Percentiles rank a stretch among this genome's conserved stretches.
Conservation (phyloP, 2,113 vertebrate species). For the Varanus komodoensis region DNA sequence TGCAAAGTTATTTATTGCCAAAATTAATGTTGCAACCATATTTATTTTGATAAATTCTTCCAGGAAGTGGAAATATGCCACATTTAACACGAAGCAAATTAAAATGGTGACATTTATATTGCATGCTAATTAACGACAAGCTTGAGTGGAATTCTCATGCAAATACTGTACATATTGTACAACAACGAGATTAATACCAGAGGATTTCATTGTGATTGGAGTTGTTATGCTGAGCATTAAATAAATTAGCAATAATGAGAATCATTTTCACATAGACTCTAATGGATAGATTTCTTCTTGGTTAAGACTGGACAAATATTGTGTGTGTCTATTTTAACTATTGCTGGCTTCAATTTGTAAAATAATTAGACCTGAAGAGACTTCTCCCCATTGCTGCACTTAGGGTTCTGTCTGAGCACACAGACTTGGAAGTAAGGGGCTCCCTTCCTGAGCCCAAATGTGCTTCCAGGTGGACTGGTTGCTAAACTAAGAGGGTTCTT, state of each 20-base stretch:
- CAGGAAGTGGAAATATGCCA: constrained; percentile 51
- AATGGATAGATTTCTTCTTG: constrained; percentile 63
- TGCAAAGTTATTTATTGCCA: constrained; percentile 58
- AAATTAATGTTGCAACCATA: constrained; percentile 57
- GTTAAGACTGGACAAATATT: constrained; percentile 60
- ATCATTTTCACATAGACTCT: constrained; percentile 45
- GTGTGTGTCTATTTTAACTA: constrained; percentile 42
- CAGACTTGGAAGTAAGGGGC: neutral
- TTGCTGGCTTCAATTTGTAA: neutral
- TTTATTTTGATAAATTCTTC: constrained; percentile 66
- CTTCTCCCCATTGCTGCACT: neutral
- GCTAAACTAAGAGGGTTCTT: too few species aligned
- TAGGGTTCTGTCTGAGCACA: neutral
- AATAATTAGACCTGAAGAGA: neutral
- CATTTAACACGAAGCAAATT: constrained; percentile 63
- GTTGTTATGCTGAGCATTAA: constrained; percentile 67
- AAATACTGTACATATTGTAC: constrained; percentile 63
- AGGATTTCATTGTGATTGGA: constrained; percentile 72
- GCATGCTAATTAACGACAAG: constrained; percentile 65
- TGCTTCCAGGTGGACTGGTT: neutral
- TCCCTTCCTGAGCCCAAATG: neutral
- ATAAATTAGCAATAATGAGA: constrained; percentile 71
- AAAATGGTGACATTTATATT: constrained; percentile 66
- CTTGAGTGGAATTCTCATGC: constrained; percentile 70
- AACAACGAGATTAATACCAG: constrained; percentile 68